phyloP scores from a whole-genome alignment of 2,797 vertebrate species.

The Tangara arthus region DNA sequence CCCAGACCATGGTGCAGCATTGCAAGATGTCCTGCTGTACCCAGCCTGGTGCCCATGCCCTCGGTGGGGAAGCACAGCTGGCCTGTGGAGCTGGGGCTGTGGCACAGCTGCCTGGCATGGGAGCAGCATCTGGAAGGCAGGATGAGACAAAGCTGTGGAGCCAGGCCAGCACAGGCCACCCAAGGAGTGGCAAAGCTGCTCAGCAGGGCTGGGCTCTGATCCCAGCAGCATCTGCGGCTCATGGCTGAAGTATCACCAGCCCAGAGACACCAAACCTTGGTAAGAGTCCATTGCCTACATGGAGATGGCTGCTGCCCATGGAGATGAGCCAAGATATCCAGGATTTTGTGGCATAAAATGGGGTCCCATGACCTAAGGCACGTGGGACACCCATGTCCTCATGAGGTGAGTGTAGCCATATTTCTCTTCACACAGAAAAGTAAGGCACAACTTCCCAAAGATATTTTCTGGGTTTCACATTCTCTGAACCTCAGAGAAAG shows the following conservation, averaged over 20 bases:
- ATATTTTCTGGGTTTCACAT: neutral
- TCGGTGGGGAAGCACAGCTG: fast-evolving
- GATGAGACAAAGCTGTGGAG: neutral
- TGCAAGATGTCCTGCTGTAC: fast-evolving
- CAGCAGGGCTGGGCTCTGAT: neutral
- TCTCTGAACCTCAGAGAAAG: neutral
- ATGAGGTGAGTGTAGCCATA: neutral
- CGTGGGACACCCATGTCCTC: neutral
- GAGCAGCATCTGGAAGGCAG: neutral
- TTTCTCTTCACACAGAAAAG: neutral
- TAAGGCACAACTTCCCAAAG: neutral
- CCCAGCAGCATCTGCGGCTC: neutral
- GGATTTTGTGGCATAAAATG: neutral
- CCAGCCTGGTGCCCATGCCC: fast-evolving
- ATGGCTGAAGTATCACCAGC: fast-evolving
- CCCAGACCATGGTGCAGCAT: neutral
- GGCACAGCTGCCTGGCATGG: neutral
- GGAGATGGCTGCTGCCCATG: neutral
- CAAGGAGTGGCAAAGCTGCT: neutral
- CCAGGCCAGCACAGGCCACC: neutral
- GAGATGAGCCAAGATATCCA: neutral
- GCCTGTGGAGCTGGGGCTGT: neutral
- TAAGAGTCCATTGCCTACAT: neutral
- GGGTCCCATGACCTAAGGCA: neutral
- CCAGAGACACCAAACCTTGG: neutral